Evolutionary conservation across 2,797 vertebrate genomes (phyloP), one percentile per base, ranked within the genome.

Genomic region (Alauda arvensis): DNA sequence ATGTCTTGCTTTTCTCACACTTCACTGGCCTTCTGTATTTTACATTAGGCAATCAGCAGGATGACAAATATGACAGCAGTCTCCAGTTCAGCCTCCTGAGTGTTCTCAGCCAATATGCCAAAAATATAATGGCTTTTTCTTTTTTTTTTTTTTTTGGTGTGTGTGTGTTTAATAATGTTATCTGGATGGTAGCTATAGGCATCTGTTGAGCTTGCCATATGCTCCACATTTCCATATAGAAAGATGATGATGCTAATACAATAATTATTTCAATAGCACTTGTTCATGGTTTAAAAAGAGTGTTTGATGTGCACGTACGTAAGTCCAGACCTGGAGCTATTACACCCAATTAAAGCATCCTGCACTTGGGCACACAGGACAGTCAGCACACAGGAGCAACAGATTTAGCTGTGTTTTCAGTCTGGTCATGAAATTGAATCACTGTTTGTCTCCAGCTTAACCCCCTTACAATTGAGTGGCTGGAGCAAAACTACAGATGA

Each of bases 221-320:
- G 66, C 45, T 89, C 48, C 71, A 56, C 29, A 65, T 68, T 71
- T 94, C 81, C 72, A 69, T 84, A 89, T 42, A 92, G 72, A 82
- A 88, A 81, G 70, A 69, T 62, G 72, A 68, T 75, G 65, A 65
- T 77, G 62, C 42, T 93, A 94, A 93, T 95, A 91, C 93, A 95
- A 91, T 83, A 72, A 94, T 88, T 80, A 91, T 87, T 86, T 95
- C 57, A 95, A 87, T 56, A 80, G 67, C 74, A 77, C 40, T 85
- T 77, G 65, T 70, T 81, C 81, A 71, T 80, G 34, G 14, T 74
- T 89, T 94, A 89, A 85, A 85, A 72, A 18, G 42, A 93, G 78
- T 52, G 39, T 72, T 85, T 89, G 62, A 77, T 62, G 51, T 52
- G 31, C 52, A 59, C 2, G 8, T 87, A 84, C 1, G 0, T 62